Evolutionary conservation across 1,140 invertebrate genomes (phyloP).

Genomic region (Idris sp.): DNA sequence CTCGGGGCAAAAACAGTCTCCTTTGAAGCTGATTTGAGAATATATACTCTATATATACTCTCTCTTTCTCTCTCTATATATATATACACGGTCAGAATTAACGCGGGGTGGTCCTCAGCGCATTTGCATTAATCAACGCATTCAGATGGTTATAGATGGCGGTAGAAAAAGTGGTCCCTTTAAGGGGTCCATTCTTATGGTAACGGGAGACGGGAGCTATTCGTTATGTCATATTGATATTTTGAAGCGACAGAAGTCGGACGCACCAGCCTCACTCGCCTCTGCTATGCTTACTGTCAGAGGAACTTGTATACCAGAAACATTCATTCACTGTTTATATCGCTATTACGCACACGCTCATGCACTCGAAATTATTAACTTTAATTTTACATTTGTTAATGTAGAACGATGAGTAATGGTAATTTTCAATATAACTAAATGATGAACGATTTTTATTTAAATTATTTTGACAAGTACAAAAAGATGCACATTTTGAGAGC

Average conservation of each 20-base stretch:
- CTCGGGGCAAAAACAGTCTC: too few species aligned
- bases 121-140: neutral
- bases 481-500: too few species aligned
- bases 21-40: too few species aligned
- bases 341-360: constrained; percentile 51
- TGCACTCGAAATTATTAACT: constrained; percentile 8
- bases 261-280: constrained; percentile 62
- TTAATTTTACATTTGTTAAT: too few species aligned
- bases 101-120: neutral
- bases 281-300: constrained; percentile 72
- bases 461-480: too few species aligned
- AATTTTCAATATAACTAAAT: too few species aligned
- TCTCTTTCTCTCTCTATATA: too few species aligned
- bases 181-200: constrained; percentile 8
- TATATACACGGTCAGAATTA: neutral
- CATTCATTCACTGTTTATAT: constrained; percentile 66
- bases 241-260: constrained; percentile 67
- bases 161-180: neutral
- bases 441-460: too few species aligned
- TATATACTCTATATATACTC: too few species aligned
- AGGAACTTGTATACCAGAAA: constrained; percentile 77
- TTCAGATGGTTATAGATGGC: too few species aligned
- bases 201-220: constrained; percentile 3
- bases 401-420: too few species aligned
- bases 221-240: constrained; percentile 10